Evolutionary conservation across 2,113 vertebrate genomes (phyloP), one percentile per base, ranked within the genome.

Genomic region (Myrmecobius fasciatus): DNA sequence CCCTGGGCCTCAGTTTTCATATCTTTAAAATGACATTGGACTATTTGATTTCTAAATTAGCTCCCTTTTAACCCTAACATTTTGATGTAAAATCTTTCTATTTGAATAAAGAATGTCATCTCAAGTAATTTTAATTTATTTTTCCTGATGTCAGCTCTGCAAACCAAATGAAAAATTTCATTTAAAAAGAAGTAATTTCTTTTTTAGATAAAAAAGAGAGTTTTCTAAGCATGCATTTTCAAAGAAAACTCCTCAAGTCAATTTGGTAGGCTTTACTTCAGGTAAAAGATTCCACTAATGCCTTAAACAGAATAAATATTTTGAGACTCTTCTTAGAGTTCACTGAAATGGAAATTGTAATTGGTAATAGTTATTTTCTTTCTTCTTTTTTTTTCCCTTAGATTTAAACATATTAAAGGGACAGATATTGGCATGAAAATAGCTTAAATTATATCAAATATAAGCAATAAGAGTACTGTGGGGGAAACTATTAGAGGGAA

Each of bases 401-500:
- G 25, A 43, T 26, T 91, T 43, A 83, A 53, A 51, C 53, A 22
- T 43, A 52, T 89, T 94, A 52, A 75, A n/a, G 46, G 52, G 94
- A 92, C 47, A 83, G 48, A 56, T 94, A 75, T 52, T 67, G 91
- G 0, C 60, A 25, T 90, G 56, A 60, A 94, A 43, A 92, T 54
- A 53, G 43, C 1, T 52, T 67, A 89, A 95, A 91, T 75, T 56
- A 52, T 93, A 54, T 48, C 53, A 94, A 94, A 91, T 93, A n/a
- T 51, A 92, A 24, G 48, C 47, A 83, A 93, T 91, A 95, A 53
- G 25, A 47, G 54, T 12, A 89, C 53, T 17, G 3, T 67, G 36
- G 22, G 75, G 47, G 14, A 95, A 83, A 89, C 46, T 91, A 93
- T 92, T 96, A 92, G 49, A 56, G 53, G 75, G 48, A 91, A 90